Base-by-base conservation (phyloP, 2,797 vertebrate species). In the Molothrus ater region DNA sequence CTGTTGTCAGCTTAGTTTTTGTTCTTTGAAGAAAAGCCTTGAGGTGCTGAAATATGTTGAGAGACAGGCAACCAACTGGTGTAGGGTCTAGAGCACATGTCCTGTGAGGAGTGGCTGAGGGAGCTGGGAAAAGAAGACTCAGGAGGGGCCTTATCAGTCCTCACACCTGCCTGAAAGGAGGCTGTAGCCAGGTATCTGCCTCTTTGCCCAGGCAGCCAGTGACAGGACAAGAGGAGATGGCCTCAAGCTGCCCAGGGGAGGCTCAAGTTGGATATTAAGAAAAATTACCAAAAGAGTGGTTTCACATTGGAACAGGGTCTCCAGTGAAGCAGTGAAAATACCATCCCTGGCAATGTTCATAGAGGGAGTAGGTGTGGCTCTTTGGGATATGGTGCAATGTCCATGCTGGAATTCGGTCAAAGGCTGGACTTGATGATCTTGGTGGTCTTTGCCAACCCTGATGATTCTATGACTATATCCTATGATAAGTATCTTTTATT, bases 321-420 rank as follows among this genome's bases (percentile, higher is more conserved):
- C 13, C 1, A 0, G 12, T 42, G 36, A 75, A 74, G 21, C 2
- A 3, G 13, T 73, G 60, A 28, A 66, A 53, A 66, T 4, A 40
- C 18, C 43, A 50, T 16, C 43, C 43, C 43, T 57, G 19, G 21
- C n/a, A 64, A 17, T 38, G 8, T 50, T 57, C 11, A 29, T 2
- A 42, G n/a, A 38, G 21, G 7, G 20, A 38, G 17, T 31, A 63
- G 50, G 17, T 5, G 2, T 38, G 50, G 11, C 17, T 57, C 11
- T n/a, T 48, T n/a, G 32, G 29, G 20, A 25, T 50, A 36, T 14
- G 4, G 2, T 48, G 75, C 43, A 43, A 57, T 43, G 36, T 45
- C 36, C 36, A 3, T 13, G 4, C 7, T 32, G 13, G 22, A 43
- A 29, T 36, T 56, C 0, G 0, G 43, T 76, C 0, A 0, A 70